Evolutionary conservation across 1,140 invertebrate genomes (phyloP), one percentile per base, ranked within the genome.

Genomic region (Cydia amplana): DNA sequence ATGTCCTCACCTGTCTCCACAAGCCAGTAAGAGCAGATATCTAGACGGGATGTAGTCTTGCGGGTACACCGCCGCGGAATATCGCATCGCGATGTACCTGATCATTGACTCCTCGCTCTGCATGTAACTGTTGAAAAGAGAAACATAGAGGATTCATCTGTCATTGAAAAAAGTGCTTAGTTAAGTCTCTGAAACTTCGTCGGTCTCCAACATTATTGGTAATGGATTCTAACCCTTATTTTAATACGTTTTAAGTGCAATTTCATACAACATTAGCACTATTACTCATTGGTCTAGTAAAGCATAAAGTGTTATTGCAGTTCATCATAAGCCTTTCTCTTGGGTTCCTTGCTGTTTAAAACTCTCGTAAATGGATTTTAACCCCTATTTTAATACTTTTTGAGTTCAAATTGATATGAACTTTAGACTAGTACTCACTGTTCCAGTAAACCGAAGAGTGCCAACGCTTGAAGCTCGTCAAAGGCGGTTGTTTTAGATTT

Each of bases 11-110:
- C 91, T 94, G 87, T 99, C 97, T 46, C 97, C 97, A 82, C 95
- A 96, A 12, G 97, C 97, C 25, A 98, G 86, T n/a, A 99, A 91
- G 46, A 99, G 91, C 16, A 98, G 93, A 87, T 97, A 98, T 80
- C 97, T 94, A 1, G 97, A 97, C 2, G 97, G 95, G 2, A 97
- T 94, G 88, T 98, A 96, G 82, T 97, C 94, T 36, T 95, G 92
- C 4, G 96, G 96, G 91, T 98, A 99, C 65, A 98, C 95, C 18
- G 95, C 95, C 2, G 96, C 95, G 1, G 97, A 95, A 89, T 97
- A 98, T 77, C 97, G 94, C 76, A 97, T 97, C 25, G 97, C 96
- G 20, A 97, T 95, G 85, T 97, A 96, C 77, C 97, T 93, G 3
- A 96, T 95, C 89, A 96, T 96, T 0, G 95, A 91, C 79, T 96